These are phyloP conservation scores for Hoplodrina ambigua DNA, from an alignment of 2,888 invertebrate species.

Conservation along the genomic window DNA sequence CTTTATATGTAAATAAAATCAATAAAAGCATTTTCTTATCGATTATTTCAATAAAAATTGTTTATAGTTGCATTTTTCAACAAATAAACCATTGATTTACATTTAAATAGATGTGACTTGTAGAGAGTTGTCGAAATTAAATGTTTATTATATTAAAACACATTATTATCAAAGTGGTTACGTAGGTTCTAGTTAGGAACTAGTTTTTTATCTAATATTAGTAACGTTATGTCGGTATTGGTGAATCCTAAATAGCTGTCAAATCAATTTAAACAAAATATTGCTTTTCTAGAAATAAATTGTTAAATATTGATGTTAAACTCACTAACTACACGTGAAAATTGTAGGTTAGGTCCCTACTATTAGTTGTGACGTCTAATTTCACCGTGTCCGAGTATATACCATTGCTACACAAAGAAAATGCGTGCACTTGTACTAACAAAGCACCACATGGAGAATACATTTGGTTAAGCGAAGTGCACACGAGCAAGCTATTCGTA, in stretches of 20 bases:
- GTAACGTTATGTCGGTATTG: constrained; percentile 9
- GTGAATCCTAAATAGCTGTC: constrained; percentile 28
- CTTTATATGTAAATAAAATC: constrained; percentile 6
- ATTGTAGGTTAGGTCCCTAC: neutral
- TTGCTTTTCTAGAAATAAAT: neutral
- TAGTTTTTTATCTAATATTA: constrained; percentile 29
- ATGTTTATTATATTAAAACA: constrained; percentile 14
- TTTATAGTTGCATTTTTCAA: constrained; percentile 1
- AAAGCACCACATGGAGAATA: constrained; percentile 57
- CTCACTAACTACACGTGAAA: constrained; percentile 7
- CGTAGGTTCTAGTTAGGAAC: constrained; percentile 15
- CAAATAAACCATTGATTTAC: constrained; percentile 8
- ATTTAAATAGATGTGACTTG: constrained; percentile 3
- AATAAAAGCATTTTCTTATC: constrained; percentile 1
- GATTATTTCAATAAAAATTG: constrained; percentile 1
- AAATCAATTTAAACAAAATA: constrained; percentile 14
- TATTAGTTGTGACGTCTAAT: constrained; percentile 9
- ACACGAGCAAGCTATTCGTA: constrained; percentile 81
- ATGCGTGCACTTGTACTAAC: constrained; percentile 75
- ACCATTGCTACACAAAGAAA: constrained; percentile 43
- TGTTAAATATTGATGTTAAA: constrained; percentile 5
- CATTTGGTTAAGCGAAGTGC: constrained; percentile 70
- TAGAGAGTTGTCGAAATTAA: neutral
- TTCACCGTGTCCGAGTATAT: constrained; percentile 14
- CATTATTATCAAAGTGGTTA: constrained; percentile 5